phyloP scores from a whole-genome alignment of 2,888 invertebrate species.

The Leucophora obtusa region DNA sequence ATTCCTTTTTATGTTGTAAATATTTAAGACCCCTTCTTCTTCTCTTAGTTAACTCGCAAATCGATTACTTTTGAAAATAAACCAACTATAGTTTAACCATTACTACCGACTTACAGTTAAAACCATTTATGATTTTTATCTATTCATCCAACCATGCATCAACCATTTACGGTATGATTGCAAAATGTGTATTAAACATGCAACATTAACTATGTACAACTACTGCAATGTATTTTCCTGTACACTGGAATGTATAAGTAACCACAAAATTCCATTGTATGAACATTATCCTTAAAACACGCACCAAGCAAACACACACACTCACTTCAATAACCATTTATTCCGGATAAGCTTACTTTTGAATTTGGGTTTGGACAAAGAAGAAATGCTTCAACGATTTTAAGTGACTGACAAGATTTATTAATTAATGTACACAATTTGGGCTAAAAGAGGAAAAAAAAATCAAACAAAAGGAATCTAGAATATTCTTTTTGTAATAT shows the following conservation, averaged over 20 bases:
- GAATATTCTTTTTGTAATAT: too few species aligned
- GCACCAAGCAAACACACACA: background rate
- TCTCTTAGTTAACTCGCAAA: background rate
- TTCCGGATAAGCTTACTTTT: too few species aligned
- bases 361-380: too few species aligned
- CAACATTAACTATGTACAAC: conserved; percentile 50
- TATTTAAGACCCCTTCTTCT: background rate
- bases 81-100: background rate
- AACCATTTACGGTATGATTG: conserved; percentile 36
- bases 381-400: too few species aligned
- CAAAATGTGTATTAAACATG: conserved; percentile 58
- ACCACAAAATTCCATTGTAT: conserved; percentile 21
- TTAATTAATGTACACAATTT: too few species aligned
- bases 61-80: background rate
- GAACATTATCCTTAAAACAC: background rate
- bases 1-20: too few species aligned
- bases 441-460: too few species aligned
- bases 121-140: conserved; percentile 50
- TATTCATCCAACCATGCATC: conserved; percentile 29
- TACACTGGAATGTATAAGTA: conserved; percentile 9
- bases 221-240: background rate
- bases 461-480: too few species aligned
- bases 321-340: too few species aligned
- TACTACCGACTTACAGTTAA: conserved; percentile 22
- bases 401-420: too few species aligned